These are phyloP conservation scores for Teleopsis dalmanni DNA, from an alignment of 1,140 invertebrate genomes.

Conservation along the genomic window DNA sequence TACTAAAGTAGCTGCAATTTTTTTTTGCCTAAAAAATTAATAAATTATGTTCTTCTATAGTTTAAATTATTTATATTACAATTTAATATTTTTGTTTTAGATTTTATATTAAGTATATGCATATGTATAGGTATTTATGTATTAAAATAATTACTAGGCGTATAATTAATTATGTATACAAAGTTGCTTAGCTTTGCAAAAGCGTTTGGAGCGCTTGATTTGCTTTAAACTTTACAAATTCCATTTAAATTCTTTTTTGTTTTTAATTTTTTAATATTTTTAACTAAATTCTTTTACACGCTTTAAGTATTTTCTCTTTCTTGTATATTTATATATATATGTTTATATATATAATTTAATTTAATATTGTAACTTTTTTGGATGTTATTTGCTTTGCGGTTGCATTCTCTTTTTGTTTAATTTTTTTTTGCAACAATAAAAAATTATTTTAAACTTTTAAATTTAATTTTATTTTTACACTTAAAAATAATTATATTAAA, in stretches of 20 bases:
- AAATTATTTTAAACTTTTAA: neutral
- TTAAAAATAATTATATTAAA: too few species aligned
- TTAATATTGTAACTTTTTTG: neutral
- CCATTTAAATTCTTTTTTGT: constrained; percentile 11
- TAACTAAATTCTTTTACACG: neutral
- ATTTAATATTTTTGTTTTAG: neutral
- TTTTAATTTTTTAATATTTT: neutral
- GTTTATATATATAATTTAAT: neutral
- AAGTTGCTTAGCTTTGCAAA: too few species aligned
- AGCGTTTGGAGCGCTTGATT: too few species aligned
- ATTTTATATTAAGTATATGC: neutral
- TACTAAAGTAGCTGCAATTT: too few species aligned
- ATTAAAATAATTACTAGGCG: too few species aligned
- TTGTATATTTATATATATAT: neutral
- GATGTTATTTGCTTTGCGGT: neutral
- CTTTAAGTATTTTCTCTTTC: too few species aligned
- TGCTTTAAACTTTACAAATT: too few species aligned
- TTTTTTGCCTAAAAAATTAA: neutral
- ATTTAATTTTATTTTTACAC: neutral
- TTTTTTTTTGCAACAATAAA: neutral
- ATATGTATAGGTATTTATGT: too few species aligned
- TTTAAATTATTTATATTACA: neutral
- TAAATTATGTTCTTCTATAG: neutral
- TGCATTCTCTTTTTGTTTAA: neutral
- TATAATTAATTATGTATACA: too few species aligned